A percentile compares a stretch with the other conserved stretches of the same genome.
Evolutionary conservation across 2,113 vertebrate species (phyloP).

Genomic region (Lepisosteus oculatus): DNA sequence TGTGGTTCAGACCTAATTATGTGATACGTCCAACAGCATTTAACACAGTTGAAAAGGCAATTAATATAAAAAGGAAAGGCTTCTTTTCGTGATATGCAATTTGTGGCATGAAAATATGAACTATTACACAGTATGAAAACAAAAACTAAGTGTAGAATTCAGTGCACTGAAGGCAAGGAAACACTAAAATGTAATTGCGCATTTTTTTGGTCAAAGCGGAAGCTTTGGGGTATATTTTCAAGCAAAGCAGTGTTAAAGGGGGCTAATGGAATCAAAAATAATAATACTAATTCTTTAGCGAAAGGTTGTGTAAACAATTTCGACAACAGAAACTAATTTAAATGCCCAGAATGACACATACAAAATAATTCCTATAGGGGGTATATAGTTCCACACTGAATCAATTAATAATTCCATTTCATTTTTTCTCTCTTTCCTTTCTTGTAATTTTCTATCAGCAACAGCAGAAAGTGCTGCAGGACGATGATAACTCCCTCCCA

Average conservation of each 20-base stretch:
- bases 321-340: conserved; percentile 14
- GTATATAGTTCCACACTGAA: conserved; percentile 6
- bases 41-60: too few relatives aligned
- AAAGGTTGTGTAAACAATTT: conserved; percentile 28
- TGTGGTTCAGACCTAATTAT: too few relatives aligned
- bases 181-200: conserved; percentile 13
- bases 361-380: conserved; percentile 11
- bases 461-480: conserved; percentile 18
- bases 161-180: background rate
- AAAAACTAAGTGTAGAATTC: too few relatives aligned
- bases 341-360: conserved; percentile 6
- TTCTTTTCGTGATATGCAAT: too few relatives aligned
- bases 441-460: conserved; percentile 21
- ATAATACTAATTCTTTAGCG: background rate
- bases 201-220: conserved; percentile 10
- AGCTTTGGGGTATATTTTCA: conserved; percentile 17
- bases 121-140: too few relatives aligned
- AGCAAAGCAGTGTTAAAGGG: conserved; percentile 4
- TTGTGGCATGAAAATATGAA: too few relatives aligned
- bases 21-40: too few relatives aligned
- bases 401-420: conserved; percentile 27
- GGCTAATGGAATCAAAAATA: background rate
- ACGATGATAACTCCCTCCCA: conserved; percentile 29
- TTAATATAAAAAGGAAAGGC: too few relatives aligned
- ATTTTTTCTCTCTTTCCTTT: conserved; percentile 23